Evolutionary conservation across 2,113 vertebrate species (phyloP).

Genomic region (Ursus arctos): DNA sequence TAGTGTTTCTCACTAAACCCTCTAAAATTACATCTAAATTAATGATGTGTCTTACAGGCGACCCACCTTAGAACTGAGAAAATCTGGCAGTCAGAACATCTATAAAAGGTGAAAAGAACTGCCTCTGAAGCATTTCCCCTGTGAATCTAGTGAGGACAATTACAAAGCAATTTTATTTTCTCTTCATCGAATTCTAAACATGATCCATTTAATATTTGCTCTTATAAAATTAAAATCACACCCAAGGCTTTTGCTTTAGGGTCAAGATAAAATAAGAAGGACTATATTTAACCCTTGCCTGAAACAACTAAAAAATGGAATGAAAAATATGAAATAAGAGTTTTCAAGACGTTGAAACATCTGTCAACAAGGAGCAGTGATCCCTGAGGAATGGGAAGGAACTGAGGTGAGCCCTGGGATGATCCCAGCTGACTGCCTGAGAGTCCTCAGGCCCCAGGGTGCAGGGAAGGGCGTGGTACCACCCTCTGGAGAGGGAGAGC

Average conservation of each 20-base stretch:
- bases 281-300: constrained; percentile 1
- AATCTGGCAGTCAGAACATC: neutral
- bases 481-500: too few relatives aligned
- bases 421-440: accelerated
- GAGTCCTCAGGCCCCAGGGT: accelerated
- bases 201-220: constrained; percentile 11
- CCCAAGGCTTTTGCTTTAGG: neutral
- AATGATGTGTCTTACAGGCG: neutral
- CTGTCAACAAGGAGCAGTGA: neutral
- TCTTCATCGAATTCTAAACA: neutral
- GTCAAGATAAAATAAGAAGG: neutral
- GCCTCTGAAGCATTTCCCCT: neutral
- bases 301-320: neutral
- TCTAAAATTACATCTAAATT: neutral
- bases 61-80: neutral
- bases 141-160: neutral
- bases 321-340: neutral
- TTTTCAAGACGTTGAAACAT: neutral
- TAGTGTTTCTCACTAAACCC: neutral
- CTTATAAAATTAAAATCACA: neutral
- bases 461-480: accelerated
- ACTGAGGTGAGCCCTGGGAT: neutral
- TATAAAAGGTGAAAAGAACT: neutral
- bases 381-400: neutral
- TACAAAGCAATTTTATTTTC: neutral